Conservation (phyloP, 2,797 vertebrate species). For the Rhabdophis nuchalis region DNA sequence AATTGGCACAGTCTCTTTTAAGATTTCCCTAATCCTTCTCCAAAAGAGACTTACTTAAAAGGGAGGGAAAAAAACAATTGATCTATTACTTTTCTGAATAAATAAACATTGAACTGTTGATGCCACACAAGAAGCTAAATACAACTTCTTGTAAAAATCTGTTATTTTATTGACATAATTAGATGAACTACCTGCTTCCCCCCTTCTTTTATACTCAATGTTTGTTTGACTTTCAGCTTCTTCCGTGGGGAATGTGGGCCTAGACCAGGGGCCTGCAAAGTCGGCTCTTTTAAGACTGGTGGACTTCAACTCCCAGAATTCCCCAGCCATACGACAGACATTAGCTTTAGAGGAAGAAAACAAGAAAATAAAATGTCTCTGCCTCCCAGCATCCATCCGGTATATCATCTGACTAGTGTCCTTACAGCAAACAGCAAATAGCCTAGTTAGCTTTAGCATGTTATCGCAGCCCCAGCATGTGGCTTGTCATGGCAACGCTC, state of each 20-base stretch:
- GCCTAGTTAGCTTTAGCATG: too few species aligned
- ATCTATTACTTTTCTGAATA: background rate
- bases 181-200: background rate
- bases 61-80: background rate
- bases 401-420: too few species aligned
- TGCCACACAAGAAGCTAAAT: background rate
- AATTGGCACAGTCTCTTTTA: background rate
- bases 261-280: too few species aligned
- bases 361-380: too few species aligned
- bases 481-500: too few species aligned
- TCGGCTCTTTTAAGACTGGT: too few species aligned
- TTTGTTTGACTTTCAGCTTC: constrained; percentile 3
- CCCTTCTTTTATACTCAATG: background rate
- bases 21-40: background rate
- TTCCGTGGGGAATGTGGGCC: background rate
- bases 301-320: too few species aligned
- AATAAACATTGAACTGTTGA: background rate
- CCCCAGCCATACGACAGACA: too few species aligned
- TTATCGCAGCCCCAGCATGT: too few species aligned
- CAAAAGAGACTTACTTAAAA: background rate
- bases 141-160: background rate
- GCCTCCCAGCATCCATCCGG: too few species aligned
- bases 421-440: too few species aligned
- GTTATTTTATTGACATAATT: background rate
- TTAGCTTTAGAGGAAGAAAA: too few species aligned